Base-by-base conservation (phyloP, 2,113 vertebrate species). In the Tonatia bakeri region DNA sequence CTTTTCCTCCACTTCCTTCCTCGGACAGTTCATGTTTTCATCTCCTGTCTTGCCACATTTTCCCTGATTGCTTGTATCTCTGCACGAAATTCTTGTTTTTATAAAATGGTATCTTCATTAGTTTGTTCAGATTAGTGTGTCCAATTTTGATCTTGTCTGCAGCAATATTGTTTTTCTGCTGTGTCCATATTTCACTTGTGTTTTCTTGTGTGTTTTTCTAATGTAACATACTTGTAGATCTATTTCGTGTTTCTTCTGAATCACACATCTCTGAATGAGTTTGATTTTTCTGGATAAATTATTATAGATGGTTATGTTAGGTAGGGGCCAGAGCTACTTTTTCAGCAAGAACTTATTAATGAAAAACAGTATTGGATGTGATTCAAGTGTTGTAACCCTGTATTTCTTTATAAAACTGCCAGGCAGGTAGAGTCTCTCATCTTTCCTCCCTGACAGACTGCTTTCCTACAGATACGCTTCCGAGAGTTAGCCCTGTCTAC, bases 331-430 rank as follows among this genome's bases (percentile, higher is more conserved):
- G 54, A 81, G 56, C 81, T 85, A 54, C 64, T 72, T 93, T 88
- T 26, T 79, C 26, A 86, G n/a, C n/a, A 93, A 75, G n/a, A 87
- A 67, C 81, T 72, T 87, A 61, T 91, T 94, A 87, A 20, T 64
- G 69, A 45, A 72, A 69, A n/a, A 38, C 22, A 70, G 20, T 70
- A 52, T 52, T 59, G 36, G n/a, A 67, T 56, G 31, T 64, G 33
- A 87, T 67, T 94, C 54, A 81, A 59, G 5, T 89, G 89, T 40
- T 69, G 76, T 90, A 75, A 80, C 28, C 1, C 45, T 73, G 14
- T 90, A 54, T 88, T 52, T 15, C 31, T 76, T 47, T 89, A 11
- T 72, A 56, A 69, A 84, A 95, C 40, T 93, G 24, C 19, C 59
- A 50, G 26, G 20, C 28, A 31, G 31, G 6, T 70, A 24, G 59